Evolutionary conservation across 2,888 invertebrate species (phyloP), one percentile per base, ranked within the genome.

Genomic region (Marronus borbonicus): DNA sequence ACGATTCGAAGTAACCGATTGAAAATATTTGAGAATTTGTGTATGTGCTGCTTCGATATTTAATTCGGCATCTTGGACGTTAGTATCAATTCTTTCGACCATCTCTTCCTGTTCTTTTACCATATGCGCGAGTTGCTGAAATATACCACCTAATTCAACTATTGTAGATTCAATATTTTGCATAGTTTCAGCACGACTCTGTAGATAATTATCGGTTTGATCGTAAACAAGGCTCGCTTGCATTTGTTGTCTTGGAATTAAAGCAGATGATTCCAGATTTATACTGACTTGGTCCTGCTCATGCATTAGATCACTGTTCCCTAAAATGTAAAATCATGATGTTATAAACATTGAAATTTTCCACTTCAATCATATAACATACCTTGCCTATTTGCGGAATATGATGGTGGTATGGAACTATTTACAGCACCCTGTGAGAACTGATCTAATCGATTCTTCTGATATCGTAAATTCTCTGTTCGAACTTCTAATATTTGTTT

Each of bases 111-210:
- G 98, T 87, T 98, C 98, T 86, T 98, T 97, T 2, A 99, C 98
- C 97, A 99, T 98, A 86, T 95, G 95, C 3, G 97, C 97, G 82
- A 97, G 88, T 88, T 98, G 98, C 85, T 97, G 96, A 88, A 99
- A 99, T 86, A 99, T 99, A 12, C 97, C 97, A n/a, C 99, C 99
- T 66, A 99, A 90, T 89, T 99, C 99, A 14, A 99, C 98, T 85
- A 99, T 99, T 20, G 99, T 99, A 72, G 97, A 96, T 89, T 99
- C 99, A 86, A 99, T 99, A 87, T 96, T 98, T 88, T 99, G 98
- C 98, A 99, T 99, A 0, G 99, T 98, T 88, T 98, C 98, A 55
- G 98, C 98, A 84, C 99, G 92, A 85, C 95, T 95, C 85, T 96
- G 96, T 58, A 98, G 92, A 90, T 98, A 99, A 68, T 94, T 92